Evolutionary conservation across 2,113 vertebrate species (phyloP), one percentile per base, ranked within the genome.

Genomic region (Drymodes brunneopygia): DNA sequence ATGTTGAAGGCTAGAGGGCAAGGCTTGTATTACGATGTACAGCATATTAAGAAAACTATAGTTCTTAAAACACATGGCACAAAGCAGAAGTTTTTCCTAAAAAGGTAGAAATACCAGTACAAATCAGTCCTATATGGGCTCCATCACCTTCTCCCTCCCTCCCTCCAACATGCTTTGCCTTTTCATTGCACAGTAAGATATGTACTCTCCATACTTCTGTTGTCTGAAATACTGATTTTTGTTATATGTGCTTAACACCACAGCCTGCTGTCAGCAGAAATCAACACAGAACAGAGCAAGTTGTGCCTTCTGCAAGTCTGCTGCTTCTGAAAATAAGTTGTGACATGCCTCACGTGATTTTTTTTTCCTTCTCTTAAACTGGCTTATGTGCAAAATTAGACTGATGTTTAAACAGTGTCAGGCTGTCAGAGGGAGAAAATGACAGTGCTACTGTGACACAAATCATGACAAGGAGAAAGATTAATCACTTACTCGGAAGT

Each of bases 311-410:
- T 93, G 92, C 85, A 96, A 97, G 92, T 75, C 88, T 86, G 90
- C 92, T 92, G 83, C 94, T 95, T 92, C 92, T 93, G 92, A 96
- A 97, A 96, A 95, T 96, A 95, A 97, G 92, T 94, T 97, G 94
- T 96, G 94, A 94, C 94, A 97, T 44, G 82, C 33, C 60, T 94
- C 96, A 96, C 64, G 60, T 95, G 94, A 73, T 35, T 25, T n/a
- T 66, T 66, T 57, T 47, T 45, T 35, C 65, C 36, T 73, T 86
- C 64, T 92, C 86, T 86, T 86, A 74, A 90, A 84, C 88, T 78
- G 72, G 88, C 64, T 94, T 88, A 81, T 83, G 86, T 66, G 75
- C 92, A 93, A 92, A 97, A 94, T 95, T 95, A 94, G 91, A 95
- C 92, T 95, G 94, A 94, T 96, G 94, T 97, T 97, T 96, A 94